Evolutionary conservation across 2,113 vertebrate genomes (phyloP), one percentile per base, ranked within the genome.

Genomic region (Andinoacara biseriatus): DNA sequence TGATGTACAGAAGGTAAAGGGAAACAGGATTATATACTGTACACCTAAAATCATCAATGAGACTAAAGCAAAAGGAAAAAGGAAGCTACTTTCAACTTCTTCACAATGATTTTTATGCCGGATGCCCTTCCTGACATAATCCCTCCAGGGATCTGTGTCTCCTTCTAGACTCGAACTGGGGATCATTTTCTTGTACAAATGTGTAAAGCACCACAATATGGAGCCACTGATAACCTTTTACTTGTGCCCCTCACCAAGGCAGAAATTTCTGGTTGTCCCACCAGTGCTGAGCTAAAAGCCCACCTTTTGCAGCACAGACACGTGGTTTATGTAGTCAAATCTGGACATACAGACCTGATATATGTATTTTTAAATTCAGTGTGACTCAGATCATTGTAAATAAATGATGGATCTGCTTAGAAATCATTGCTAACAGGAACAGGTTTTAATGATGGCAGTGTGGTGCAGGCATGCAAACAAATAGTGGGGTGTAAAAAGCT

Each of bases 1-100:
- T 35, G 62, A 58, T 29, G 43, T 24, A 26, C 65, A 57, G 76
- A 75, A 82, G 74, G 74, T 60, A 54, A 38, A 58, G 43, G 33
- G 33, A 20, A 29, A n/a, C 26, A 78, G 14, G 18, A 20, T 5
- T 76, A 58, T 52, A 31, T 72, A 38, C 7, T 72, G 65, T 52
- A 52, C 4, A 52, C 43, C 17, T 72, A 72, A 72, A 72, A 26
- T 2, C 5, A 52, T 49, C 46, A 52, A 5, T 72, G 17, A 72
- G 43, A 52, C 26, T 52, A 26, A 72, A 72, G 10, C 10, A 69
- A 46, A 67, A 46, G 4, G 10, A 46, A 40, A 8, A 4, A 46
- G 46, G 46, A 67, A 18, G 22, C 22, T 26, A 0, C 26, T 26
- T 67, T 67, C 40, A 67, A 22, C 63, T 38, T 38, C 35, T 10